phyloP scores from a whole-genome alignment of 2,113 vertebrate genomes.

The Notiomystis cincta region DNA sequence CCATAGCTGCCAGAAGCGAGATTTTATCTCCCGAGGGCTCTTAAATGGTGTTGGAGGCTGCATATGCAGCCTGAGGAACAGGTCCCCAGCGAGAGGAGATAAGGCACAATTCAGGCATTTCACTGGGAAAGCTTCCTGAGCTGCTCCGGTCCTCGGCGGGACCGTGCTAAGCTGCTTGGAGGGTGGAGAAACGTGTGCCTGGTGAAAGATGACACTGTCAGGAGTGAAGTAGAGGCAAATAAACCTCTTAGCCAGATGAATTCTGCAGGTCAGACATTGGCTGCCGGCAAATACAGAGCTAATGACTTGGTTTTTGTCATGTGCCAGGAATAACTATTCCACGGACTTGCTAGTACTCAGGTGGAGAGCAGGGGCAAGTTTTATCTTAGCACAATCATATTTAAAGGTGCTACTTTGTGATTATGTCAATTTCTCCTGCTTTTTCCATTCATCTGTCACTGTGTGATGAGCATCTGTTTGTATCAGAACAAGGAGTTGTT shows the following conservation, averaged over 20 bases:
- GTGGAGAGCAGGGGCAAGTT: conserved; percentile 3
- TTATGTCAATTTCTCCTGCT: conserved; percentile 7
- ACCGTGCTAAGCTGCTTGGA: not conserved
- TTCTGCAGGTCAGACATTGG: conserved; percentile 1
- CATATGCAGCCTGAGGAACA: fast-evolving
- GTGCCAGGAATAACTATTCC: not conserved
- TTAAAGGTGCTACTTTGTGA: conserved; percentile 19
- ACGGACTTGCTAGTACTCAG: not conserved
- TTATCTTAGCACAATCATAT: not conserved
- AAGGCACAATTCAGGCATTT: not conserved
- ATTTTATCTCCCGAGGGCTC: not conserved
- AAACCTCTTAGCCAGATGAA: conserved; percentile 21
- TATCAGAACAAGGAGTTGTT: conserved; percentile 34
- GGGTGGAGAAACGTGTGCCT: not conserved
- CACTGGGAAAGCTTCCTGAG: not conserved
- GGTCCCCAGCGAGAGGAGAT: not conserved
- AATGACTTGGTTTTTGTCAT: conserved; percentile 30
- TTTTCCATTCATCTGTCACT: not conserved
- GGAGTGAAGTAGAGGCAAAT: not conserved
- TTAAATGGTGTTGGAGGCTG: not conserved
- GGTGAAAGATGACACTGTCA: not conserved
- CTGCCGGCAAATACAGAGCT: not conserved
- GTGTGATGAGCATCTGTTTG: conserved; percentile 35
- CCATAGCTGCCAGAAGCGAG: not conserved
- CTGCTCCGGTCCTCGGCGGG: not conserved